Evolutionary conservation across 2,888 invertebrate species (phyloP), one percentile per base, ranked within the genome.

Genomic region (Drosophila peninsularis): DNA sequence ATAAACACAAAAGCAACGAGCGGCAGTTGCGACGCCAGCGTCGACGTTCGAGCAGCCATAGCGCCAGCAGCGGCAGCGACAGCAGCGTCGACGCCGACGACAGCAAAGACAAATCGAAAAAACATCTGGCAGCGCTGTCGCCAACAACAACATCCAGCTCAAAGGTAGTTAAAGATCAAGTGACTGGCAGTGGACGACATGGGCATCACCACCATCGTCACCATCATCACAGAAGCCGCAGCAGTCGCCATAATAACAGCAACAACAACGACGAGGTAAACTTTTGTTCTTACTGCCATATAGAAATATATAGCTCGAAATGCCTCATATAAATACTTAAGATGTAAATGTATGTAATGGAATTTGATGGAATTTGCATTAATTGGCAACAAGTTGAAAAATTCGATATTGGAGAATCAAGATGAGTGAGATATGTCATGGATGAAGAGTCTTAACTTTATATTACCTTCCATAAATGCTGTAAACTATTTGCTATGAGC

Each of bases 251-350:
- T 10, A 53, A 53, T 14, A 70, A 36, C 45, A 75, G 21, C 56
- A 64, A 30, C 50, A 74, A 53, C 56, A 64, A 42, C 52, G 76
- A 73, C 61, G 79, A 76, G 80, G 73, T 79, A 71, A 79, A 72
- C 36, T 49, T 61, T 76, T 75, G 30, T 62, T 63, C 24, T 60
- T 41, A 57, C 66, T 70, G n/a, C 37, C 53, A 57, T n/a, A n/a
- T 34, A 34, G 14, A 19, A 21, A 34, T 54, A 42, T 1, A 14
- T 67, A 39, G 32, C 47, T 5, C 39, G 27, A 24, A 13, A 17
- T 55, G 56, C 53, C 56, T 54, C 63, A 42, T 42, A 66, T 32
- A 63, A 63, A 61, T 19, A 78, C 47, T 55, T 42, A 44, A 24
- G 36, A 42, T 72, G 24, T 54, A 34, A 34, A 60, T 27, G 27